Base-by-base conservation (phyloP, 2,797 vertebrate genomes). In the Helicolenus hilgendorfi region DNA sequence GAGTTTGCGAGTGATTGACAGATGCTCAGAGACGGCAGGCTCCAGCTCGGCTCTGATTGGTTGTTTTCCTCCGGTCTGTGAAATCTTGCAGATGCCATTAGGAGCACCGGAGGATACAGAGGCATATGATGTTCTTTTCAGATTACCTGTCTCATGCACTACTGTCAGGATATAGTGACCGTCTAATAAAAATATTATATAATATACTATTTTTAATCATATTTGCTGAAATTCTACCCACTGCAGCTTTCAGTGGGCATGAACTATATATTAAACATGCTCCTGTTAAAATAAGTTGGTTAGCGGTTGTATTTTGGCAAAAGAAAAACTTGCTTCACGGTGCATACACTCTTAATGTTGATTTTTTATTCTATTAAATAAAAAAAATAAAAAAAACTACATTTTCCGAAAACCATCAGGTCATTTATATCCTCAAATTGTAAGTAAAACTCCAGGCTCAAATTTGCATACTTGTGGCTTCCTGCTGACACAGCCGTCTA, bases 401-500 rank as follows among this genome's bases (percentile, higher is more conserved):
- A 75, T 53, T 78, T 71, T 68, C 67, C 20, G 4, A n/a, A 80
- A 85, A 53, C 24, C 60, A 75, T 77, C 71, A 72, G 70, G 63
- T 60, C 62, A 72, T 85, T 88, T 73, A 45, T 73, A 63, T 41
- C 33, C 13, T 74, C 7, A 65, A 76, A 79, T 2, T 81, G 27
- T 58, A 74, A 86, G 67, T 85, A 63, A 55, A 89, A 83, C 56
- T 83, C 67, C 72, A 91, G 85, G 33, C 67, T 82, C 56, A 15
- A 70, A 76, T 69, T 60, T 77, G 71, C 81, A 89, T 85, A 65
- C 49, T 83, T 88, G 81, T 65, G 89, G 73, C 77, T 90, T 87
- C 62, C 31, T 79, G 71, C 77, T 86, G 85, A 84, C 36, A 85
- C 64, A 64, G 80, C 56, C 31, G 63, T 87, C 72, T 67, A 53